Conservation (phyloP, 2,113 vertebrate species). For the Malurus melanocephalus region DNA sequence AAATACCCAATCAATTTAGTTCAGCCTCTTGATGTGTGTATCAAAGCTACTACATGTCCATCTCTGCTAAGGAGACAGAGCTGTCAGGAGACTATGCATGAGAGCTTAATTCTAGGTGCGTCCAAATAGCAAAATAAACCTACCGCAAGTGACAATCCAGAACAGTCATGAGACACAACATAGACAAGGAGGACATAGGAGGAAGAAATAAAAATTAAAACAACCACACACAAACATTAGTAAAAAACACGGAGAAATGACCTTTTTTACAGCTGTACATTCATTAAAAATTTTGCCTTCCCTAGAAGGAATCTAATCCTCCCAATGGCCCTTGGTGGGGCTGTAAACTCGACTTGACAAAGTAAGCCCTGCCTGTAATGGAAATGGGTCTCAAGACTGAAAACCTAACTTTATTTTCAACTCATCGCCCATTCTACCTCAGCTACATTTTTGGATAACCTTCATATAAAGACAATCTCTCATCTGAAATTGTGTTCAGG, state of each 20-base stretch:
- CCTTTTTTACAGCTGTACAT: slow-evolving; percentile 37
- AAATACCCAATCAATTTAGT: slow-evolving; percentile 84
- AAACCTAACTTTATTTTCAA: neutral
- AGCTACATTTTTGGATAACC: neutral
- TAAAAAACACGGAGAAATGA: slow-evolving; percentile 87
- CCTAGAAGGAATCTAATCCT: neutral
- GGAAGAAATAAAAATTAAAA: slow-evolving; percentile 99
- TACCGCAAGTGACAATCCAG: slow-evolving; percentile 99
- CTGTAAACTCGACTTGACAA: neutral
- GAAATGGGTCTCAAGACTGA: neutral
- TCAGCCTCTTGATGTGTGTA: slow-evolving; percentile 87
- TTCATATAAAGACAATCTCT: neutral
- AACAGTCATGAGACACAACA: slow-evolving; percentile 99
- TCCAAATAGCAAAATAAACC: slow-evolving; percentile 93
- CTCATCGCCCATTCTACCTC: neutral
- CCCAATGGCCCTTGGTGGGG: neutral
- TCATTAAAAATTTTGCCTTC: neutral
- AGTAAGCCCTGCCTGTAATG: neutral
- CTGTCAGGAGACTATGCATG: slow-evolving; percentile 84
- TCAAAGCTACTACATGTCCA: slow-evolving; percentile 78
- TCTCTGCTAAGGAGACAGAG: slow-evolving; percentile 80
- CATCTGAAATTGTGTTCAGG: neutral
- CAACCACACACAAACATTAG: slow-evolving; percentile 88
- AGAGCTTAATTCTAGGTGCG: slow-evolving; percentile 85
- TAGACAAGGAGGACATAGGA: slow-evolving; percentile 98